phyloP scores from a whole-genome alignment of 1,140 invertebrate species.

The Drosophila jambulina region DNA sequence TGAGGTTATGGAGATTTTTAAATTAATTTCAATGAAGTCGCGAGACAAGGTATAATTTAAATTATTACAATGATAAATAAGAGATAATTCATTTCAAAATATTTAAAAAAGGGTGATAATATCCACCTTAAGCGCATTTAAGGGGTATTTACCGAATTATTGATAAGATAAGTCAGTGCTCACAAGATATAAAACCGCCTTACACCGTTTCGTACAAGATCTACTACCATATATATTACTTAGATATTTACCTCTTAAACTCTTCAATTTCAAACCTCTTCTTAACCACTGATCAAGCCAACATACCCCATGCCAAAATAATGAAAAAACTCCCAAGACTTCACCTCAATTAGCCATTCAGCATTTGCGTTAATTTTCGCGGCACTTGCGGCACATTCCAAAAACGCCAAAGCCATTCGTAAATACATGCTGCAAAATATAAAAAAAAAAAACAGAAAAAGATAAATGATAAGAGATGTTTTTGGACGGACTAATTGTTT shows the following conservation, averaged over 20 bases:
- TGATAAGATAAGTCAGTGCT: not conserved
- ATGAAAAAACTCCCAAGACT: constrained; percentile 8
- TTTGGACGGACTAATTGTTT: constrained; percentile 75
- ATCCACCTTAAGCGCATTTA: not conserved
- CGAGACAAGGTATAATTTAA: not conserved
- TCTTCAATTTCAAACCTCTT: too few species aligned
- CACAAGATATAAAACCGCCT: not conserved
- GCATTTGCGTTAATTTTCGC: constrained; percentile 80
- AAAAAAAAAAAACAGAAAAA: constrained; percentile 35
- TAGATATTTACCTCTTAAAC: not conserved
- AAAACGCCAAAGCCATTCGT: constrained; percentile 35
- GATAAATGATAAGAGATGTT: constrained; percentile 62
- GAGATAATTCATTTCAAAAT: not conserved
- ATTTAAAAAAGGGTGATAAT: not conserved
- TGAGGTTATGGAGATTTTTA: fast-evolving
- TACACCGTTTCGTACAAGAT: too few species aligned
- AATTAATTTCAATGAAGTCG: not conserved
- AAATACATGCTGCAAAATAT: constrained; percentile 29
- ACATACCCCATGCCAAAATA: constrained; percentile 28
- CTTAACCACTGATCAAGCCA: not conserved
- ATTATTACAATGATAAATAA: not conserved
- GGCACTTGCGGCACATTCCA: constrained; percentile 81
- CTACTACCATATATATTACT: too few species aligned
- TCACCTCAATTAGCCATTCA: constrained; percentile 68
- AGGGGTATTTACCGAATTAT: too few species aligned